A percentile compares a stretch with the other conserved stretches of the same genome.
Evolutionary conservation across 2,888 invertebrate genomes (phyloP).

Genomic region (Uropetala carovei): DNA sequence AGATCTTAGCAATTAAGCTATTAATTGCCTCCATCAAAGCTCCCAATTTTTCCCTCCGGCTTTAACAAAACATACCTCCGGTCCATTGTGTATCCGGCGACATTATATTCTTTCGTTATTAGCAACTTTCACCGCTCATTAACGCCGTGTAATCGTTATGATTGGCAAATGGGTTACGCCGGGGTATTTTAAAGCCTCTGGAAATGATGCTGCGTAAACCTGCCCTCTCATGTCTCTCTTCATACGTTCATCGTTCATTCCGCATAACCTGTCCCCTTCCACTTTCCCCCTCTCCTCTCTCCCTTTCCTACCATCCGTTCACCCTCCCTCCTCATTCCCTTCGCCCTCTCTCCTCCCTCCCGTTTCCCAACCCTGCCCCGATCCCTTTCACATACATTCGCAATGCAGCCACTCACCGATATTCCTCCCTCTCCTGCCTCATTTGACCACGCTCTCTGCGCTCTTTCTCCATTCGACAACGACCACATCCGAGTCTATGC

Average conservation of each 20-base stretch:
- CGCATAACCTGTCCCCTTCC: not conserved
- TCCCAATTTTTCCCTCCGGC: not conserved
- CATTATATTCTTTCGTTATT: not conserved
- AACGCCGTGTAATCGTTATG: slow-evolving; percentile 30
- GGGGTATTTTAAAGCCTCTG: no score
- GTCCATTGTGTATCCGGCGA: not conserved
- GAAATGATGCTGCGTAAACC: no score
- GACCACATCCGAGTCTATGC: slow-evolving; percentile 15
- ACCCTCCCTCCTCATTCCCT: not conserved
- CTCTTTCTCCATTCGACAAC: not conserved
- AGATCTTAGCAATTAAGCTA: not conserved
- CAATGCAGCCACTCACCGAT: not conserved
- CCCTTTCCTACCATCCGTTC: slow-evolving; percentile 2
- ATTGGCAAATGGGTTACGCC: not conserved
- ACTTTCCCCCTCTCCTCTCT: not conserved
- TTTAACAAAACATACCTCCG: not conserved
- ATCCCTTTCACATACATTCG: not conserved
- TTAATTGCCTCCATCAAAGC: not conserved
- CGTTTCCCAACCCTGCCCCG: no score
- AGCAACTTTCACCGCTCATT: slow-evolving; percentile 27
- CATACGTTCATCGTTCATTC: slow-evolving; percentile 65
- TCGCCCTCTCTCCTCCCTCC: not conserved
- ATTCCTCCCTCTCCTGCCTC: not conserved
- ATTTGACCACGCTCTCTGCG: not conserved
- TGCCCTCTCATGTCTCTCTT: slow-evolving; percentile 34